Evolutionary conservation across 2,888 invertebrate genomes (phyloP), one percentile per base, ranked within the genome.

Genomic region (Torymus auratus): DNA sequence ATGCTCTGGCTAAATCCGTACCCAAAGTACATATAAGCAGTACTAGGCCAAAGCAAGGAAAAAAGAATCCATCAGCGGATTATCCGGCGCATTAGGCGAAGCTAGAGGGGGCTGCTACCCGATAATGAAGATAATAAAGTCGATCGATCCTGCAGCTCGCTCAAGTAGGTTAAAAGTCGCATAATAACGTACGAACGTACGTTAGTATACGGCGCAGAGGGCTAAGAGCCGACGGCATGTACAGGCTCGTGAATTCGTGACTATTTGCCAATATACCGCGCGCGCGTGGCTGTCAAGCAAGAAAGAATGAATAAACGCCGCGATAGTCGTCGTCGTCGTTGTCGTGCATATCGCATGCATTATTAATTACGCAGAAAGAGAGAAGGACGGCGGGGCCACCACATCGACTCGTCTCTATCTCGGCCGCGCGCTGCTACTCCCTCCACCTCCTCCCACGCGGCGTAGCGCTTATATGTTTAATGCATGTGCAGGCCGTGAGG

Each of bases 331-430:
- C 28, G 28, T 28, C 28, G 61, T 15, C n/a, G 53, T 28, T 71
- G 50, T 53, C 69, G 71, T 68, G 77, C 70, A 67, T 82, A 83
- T 83, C 83, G 81, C 84, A 84, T 87, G 84, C 84, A 86, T 87
- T 87, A 86, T 86, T 87, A 85, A 86, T 87, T 85, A 78, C 84
- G 85, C 28, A 28, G 28, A 28, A 28, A 84, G 81, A 71, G 65
- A 65, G 56, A n/a, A 28, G 28, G 28, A 28, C 28, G 28, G 20
- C 5, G 23, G 11, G 61, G 41, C 56, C 60, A 67, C 2, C 17
- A 17, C 74, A 67, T 65, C 56, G 74, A 20, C 56, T 58, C 53
- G 14, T 58, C 50, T 20, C 14, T 17, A 56, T 68, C 60, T 64
- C 28, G 20, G 20, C 20, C 20, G 20, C 20, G 20, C 20, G 28